Percentiles rank a stretch among this genome's conserved stretches.
Conservation (phyloP, 1,140 invertebrate species). For the Euura lappo region DNA sequence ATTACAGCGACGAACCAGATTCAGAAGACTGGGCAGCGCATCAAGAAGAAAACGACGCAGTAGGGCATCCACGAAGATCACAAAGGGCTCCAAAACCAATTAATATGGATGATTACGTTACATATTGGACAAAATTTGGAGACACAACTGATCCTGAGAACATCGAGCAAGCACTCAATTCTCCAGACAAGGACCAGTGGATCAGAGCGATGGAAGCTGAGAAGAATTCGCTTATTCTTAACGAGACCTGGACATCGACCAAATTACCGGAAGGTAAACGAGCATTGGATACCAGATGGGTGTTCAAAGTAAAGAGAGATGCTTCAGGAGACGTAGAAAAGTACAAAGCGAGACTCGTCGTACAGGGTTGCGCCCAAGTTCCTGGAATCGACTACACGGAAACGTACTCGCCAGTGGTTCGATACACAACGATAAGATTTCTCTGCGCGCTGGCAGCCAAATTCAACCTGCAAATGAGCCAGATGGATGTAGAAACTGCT, state of each 20-base stretch:
- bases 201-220: conserved; percentile 39
- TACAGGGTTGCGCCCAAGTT: conserved; percentile 34
- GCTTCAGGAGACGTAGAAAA: conserved; percentile 21
- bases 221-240: conserved; percentile 29
- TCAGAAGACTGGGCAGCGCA: not conserved
- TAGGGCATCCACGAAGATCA: no score
- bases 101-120: no score
- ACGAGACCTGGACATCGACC: conserved; percentile 41
- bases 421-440: conserved; percentile 32
- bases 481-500: conserved; percentile 41
- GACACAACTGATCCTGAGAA: no score
- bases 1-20: conserved; percentile 37
- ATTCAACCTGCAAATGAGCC: conserved; percentile 28
- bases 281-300: conserved; percentile 36
- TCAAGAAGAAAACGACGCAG: not conserved
- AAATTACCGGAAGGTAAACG: conserved; percentile 29
- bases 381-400: conserved; percentile 35
- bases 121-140: no score
- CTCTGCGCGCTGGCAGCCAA: conserved; percentile 33
- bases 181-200: conserved; percentile 28
- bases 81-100: no score
- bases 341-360: conserved; percentile 40
- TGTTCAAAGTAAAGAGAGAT: conserved; percentile 38
- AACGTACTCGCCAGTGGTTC: conserved; percentile 43
- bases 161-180: not conserved